A percentile compares a stretch with the other conserved stretches of the same genome.
phyloP scores from a whole-genome alignment of 2,797 vertebrate genomes.

The Pyrrhura leucotis region DNA sequence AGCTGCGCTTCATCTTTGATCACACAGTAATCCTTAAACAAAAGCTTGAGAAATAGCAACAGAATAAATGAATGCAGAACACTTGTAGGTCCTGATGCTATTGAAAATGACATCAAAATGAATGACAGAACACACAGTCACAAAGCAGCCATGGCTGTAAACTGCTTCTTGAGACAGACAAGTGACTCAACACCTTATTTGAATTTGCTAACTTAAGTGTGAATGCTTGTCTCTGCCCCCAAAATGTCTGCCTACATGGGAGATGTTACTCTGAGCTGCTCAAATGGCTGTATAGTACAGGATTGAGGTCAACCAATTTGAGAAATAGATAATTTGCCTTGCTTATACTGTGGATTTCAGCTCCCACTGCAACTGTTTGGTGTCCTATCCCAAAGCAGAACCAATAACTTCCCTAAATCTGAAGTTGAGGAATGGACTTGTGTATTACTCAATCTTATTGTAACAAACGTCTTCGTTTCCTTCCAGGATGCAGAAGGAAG shows the following conservation, averaged over 20 bases:
- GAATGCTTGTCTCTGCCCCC: not conserved
- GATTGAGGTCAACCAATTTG: not conserved
- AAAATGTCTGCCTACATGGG: not conserved
- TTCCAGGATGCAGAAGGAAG: conserved; percentile 94
- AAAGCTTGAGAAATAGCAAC: not conserved
- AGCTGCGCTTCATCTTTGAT: not conserved
- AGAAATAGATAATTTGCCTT: not conserved
- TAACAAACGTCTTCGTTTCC: not conserved
- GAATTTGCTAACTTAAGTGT: not conserved
- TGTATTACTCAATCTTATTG: not conserved
- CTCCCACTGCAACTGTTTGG: not conserved
- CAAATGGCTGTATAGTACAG: not conserved
- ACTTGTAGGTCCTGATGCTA: not conserved
- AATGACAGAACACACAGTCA: not conserved
- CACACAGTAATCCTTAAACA: not conserved
- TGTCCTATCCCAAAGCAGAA: not conserved
- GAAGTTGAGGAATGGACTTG: not conserved
- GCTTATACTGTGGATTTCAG: not conserved
- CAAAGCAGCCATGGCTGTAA: not conserved
- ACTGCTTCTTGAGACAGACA: not conserved
- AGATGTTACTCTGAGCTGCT: not conserved
- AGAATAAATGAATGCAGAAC: not conserved
- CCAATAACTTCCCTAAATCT: not conserved
- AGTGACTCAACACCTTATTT: not conserved
- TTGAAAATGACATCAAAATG: not conserved